These are phyloP conservation scores for Pampus argenteus DNA, from an alignment of 2,797 vertebrate genomes.

Conservation along the genomic window DNA sequence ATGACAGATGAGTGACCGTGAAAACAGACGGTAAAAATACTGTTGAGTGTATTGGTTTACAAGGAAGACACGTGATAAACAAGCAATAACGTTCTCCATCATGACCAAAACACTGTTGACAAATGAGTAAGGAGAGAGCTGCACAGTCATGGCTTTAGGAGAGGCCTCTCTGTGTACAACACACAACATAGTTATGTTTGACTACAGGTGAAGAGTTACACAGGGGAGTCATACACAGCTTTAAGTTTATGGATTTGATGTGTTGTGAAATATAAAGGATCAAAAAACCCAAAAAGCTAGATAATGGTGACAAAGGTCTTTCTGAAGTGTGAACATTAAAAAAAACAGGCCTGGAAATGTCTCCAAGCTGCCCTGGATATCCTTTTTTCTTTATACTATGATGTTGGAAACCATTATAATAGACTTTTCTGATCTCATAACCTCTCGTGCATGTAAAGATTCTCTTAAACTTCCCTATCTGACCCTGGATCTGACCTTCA, in stretches of 20 bases:
- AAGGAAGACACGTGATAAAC: constrained; percentile 43
- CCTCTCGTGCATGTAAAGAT: not conserved
- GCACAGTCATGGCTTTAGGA: constrained; percentile 21
- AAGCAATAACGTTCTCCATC: constrained; percentile 20
- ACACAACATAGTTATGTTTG: constrained; percentile 11
- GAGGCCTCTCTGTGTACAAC: constrained; percentile 22
- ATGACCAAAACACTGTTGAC: constrained; percentile 50
- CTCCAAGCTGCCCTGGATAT: not conserved
- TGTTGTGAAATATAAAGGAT: not conserved
- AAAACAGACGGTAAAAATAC: constrained; percentile 67
- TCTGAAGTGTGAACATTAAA: not conserved
- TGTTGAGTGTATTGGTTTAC: constrained; percentile 37
- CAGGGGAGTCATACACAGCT: not conserved
- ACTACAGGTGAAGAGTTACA: not conserved
- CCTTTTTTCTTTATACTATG: not conserved
- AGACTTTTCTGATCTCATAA: not conserved
- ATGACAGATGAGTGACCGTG: constrained; percentile 14
- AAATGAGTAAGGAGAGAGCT: constrained; percentile 23
- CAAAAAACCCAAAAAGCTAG: not conserved
- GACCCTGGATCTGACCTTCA: constrained; percentile 28
- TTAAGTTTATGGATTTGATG: not conserved
- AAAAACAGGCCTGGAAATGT: not conserved
- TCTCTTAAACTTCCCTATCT: not conserved
- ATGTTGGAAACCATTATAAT: not conserved
- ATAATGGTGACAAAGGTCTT: not conserved